Evolutionary conservation across 2,888 invertebrate species (phyloP).

Genomic region (Dolichomitus sp.): DNA sequence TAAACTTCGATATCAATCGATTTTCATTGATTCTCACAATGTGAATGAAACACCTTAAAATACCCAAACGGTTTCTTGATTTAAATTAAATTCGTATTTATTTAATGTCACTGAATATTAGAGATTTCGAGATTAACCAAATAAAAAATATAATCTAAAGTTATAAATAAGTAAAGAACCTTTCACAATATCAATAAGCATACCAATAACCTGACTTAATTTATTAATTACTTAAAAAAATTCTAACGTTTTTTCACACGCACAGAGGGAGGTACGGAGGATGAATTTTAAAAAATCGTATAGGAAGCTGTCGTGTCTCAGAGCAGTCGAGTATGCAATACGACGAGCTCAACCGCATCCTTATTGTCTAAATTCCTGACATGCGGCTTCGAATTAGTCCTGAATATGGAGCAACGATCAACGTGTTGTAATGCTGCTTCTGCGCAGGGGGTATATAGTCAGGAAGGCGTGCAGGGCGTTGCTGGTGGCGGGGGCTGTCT

Average conservation of each 20-base stretch:
- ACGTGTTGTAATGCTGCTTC: slow-evolving; percentile 73
- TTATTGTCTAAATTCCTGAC: slow-evolving; percentile 80
- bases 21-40: too few species aligned
- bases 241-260: slow-evolving; percentile 66
- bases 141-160: too few species aligned
- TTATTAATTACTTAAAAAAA: too few species aligned
- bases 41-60: too few species aligned
- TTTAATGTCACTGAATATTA: too few species aligned
- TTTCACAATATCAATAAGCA: too few species aligned
- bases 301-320: slow-evolving; percentile 52
- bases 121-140: too few species aligned
- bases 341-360: slow-evolving; percentile 66
- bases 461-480: slow-evolving; percentile 69
- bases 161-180: too few species aligned
- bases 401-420: slow-evolving; percentile 78
- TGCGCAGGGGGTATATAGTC: slow-evolving; percentile 70
- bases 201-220: too few species aligned
- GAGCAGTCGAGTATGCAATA: slow-evolving; percentile 48
- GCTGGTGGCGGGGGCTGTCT: slow-evolving; percentile 70
- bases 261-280: slow-evolving; percentile 35
- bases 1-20: too few species aligned
- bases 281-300: slow-evolving; percentile 34
- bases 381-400: slow-evolving; percentile 78
- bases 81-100: too few species aligned
- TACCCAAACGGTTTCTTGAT: too few species aligned